Evolutionary conservation across 2,888 invertebrate species (phyloP).

Genomic region (Sesamia inferens): DNA sequence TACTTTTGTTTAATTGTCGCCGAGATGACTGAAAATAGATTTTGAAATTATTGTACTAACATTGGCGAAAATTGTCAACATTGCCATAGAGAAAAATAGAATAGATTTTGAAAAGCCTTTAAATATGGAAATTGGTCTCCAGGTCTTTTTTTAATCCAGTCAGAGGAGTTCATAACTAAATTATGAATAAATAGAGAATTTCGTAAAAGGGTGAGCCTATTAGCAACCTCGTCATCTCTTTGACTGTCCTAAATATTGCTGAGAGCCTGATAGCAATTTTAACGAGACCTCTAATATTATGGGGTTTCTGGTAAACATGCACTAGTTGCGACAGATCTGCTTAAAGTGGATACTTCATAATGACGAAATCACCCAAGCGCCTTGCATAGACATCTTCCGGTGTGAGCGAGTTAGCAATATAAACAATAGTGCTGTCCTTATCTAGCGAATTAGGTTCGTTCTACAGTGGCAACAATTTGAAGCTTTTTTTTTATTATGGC

Average conservation of each 20-base stretch:
- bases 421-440: conserved; percentile 66
- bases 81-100: too few relatives aligned
- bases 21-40: too few relatives aligned
- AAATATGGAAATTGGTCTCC: too few relatives aligned
- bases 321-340: conserved; percentile 23
- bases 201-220: conserved; percentile 42
- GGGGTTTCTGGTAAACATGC: background rate
- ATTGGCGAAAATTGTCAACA: too few relatives aligned
- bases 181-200: conserved; percentile 21
- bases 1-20: too few relatives aligned
- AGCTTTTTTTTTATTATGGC: too few relatives aligned
- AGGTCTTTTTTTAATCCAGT: background rate
- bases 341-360: conserved; percentile 49
- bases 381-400: conserved; percentile 70
- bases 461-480: conserved; percentile 30
- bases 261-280: conserved; percentile 50
- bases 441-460: conserved; percentile 41
- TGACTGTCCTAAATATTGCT: conserved; percentile 55
- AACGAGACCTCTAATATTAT: conserved; percentile 28
- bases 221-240: conserved; percentile 31
- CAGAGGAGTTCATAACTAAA: conserved; percentile 28
- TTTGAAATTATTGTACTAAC: too few relatives aligned
- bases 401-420: conserved; percentile 64
- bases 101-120: too few relatives aligned
- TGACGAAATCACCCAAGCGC: conserved; percentile 70